These are phyloP conservation scores for Fulica atra DNA, from an alignment of 2,113 vertebrate genomes.

Conservation along the genomic window DNA sequence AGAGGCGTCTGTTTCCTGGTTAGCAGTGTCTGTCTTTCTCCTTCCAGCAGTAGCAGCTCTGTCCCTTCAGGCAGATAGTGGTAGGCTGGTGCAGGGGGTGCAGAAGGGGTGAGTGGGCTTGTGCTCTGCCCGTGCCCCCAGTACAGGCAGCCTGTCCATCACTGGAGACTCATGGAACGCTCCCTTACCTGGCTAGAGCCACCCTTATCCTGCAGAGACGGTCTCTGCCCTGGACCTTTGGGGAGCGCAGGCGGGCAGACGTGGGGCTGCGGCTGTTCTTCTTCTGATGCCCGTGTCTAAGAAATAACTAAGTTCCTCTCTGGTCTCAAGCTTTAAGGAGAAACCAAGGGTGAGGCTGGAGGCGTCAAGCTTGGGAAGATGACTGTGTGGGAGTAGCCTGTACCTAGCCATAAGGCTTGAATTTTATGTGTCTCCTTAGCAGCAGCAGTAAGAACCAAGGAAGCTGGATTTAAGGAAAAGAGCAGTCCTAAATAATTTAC, in stretches of 20 bases:
- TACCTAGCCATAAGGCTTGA: neutral
- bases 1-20: neutral
- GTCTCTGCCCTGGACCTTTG: neutral
- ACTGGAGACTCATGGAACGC: neutral
- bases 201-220: neutral
- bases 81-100: neutral
- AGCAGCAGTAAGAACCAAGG: neutral
- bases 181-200: neutral
- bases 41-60: neutral
- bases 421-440: neutral
- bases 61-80: neutral
- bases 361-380: neutral
- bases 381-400: neutral
- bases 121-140: too few relatives aligned
- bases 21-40: neutral
- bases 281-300: neutral
- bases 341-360: neutral
- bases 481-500: neutral
- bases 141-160: fast-evolving
- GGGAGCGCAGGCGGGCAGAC: neutral
- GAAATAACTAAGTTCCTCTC: neutral
- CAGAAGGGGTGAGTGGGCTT: fast-evolving
- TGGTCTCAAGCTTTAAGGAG: neutral
- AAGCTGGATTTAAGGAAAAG: neutral
- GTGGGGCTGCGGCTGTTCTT: neutral